These are phyloP conservation scores for Byasa hedistus DNA, from an alignment of 2,888 invertebrate genomes.

Conservation along the genomic window DNA sequence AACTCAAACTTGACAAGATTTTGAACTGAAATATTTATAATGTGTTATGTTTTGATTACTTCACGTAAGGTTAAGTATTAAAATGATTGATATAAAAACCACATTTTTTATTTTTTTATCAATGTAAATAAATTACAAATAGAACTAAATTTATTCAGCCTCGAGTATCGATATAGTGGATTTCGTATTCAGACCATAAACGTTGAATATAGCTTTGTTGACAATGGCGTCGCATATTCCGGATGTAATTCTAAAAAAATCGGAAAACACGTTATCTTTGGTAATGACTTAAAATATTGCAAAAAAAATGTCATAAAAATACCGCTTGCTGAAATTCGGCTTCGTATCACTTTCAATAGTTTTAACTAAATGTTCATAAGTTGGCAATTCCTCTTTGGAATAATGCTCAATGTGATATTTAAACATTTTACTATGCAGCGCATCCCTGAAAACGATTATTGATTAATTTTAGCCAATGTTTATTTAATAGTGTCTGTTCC, in stretches of 20 bases:
- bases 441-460: constrained; percentile 54
- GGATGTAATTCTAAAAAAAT: constrained; percentile 59
- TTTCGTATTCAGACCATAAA: constrained; percentile 59
- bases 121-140: not conserved
- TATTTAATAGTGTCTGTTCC: too few species aligned
- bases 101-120: constrained; percentile 2
- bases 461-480: not conserved
- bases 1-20: constrained; percentile 72
- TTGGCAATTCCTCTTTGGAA: constrained; percentile 66
- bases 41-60: constrained; percentile 33
- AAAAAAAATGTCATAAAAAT: constrained; percentile 20
- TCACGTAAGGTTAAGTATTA: constrained; percentile 26
- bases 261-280: not conserved
- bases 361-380: constrained; percentile 53
- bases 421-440: constrained; percentile 71
- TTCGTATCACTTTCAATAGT: constrained; percentile 48
- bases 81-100: not conserved
- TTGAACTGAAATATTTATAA: constrained; percentile 47
- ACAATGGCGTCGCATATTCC: constrained; percentile 75
- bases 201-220: constrained; percentile 69
- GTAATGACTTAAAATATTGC: not conserved
- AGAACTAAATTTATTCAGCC: constrained; percentile 48
- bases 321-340: constrained; percentile 61
- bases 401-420: constrained; percentile 61
- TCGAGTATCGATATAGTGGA: constrained; percentile 53